These are phyloP conservation scores for Caenorhabditis plicata DNA, from an alignment of 2,888 invertebrate genomes.

Conservation along the genomic window DNA sequence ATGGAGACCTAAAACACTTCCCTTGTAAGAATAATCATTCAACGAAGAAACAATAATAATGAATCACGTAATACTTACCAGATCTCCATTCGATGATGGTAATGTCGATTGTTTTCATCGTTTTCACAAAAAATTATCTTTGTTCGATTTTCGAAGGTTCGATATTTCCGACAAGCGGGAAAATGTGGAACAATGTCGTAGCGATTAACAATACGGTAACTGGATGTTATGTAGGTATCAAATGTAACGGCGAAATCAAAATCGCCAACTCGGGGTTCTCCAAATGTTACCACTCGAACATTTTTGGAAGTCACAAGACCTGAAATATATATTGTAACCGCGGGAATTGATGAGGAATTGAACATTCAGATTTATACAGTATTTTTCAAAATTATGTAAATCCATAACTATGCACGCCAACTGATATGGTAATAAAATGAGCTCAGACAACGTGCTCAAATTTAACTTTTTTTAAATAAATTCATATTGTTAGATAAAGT, in stretches of 20 bases:
- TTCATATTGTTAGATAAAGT: no score
- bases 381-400: no score
- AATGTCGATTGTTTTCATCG: background rate
- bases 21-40: no score
- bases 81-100: conserved; percentile 1
- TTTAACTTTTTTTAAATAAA: no score
- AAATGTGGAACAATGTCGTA: conserved; percentile 2
- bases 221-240: background rate
- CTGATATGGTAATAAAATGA: no score
- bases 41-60: background rate
- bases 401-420: no score
- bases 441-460: no score
- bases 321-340: background rate
- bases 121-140: background rate
- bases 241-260: background rate
- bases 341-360: no score
- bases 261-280: conserved; percentile 1
- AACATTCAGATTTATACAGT: no score
- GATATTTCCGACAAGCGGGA: background rate
- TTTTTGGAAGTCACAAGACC: background rate
- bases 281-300: background rate
- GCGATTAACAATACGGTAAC: conserved; percentile 1
- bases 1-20: no score
- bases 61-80: background rate
- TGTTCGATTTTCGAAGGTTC: background rate